A percentile compares a stretch with the other conserved stretches of the same genome.
These are phyloP conservation scores for Eumerus sabulonum DNA, from an alignment of 2,888 invertebrate species.

Conservation along the genomic window DNA sequence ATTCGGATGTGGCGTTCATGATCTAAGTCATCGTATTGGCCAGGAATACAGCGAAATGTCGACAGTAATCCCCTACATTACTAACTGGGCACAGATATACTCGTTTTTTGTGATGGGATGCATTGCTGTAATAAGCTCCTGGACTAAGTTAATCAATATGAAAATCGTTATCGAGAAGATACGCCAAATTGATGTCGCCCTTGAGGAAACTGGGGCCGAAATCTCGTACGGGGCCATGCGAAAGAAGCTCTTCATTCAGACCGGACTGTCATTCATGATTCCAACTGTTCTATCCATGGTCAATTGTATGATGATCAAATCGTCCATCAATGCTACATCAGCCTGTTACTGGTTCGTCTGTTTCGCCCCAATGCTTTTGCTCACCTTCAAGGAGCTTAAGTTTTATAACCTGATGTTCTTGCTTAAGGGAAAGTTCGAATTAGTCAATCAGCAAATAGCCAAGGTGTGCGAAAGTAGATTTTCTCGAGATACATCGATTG, in stretches of 20 bases:
- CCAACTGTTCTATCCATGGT: slow-evolving; percentile 72
- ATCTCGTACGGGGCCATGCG: slow-evolving; percentile 68
- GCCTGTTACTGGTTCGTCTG: slow-evolving; percentile 73
- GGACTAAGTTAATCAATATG: slow-evolving; percentile 69
- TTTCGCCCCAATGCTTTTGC: slow-evolving; percentile 71
- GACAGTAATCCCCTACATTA: slow-evolving; percentile 70
- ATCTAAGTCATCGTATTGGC: slow-evolving; percentile 53
- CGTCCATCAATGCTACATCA: slow-evolving; percentile 48
- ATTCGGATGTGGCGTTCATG: slow-evolving; percentile 66
- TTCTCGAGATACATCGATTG: slow-evolving; percentile 18
- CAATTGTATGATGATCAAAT: slow-evolving; percentile 72
- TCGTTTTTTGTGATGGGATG: slow-evolving; percentile 70
- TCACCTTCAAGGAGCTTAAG: slow-evolving; percentile 73
- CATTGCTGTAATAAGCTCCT: slow-evolving; percentile 70
- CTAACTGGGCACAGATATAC: slow-evolving; percentile 72
- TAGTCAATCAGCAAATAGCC: slow-evolving; percentile 67
- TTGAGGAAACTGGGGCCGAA: slow-evolving; percentile 60
- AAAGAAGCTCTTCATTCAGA: slow-evolving; percentile 68
- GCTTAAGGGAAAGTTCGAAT: slow-evolving; percentile 70
- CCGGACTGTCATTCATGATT: slow-evolving; percentile 67
- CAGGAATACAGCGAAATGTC: slow-evolving; percentile 51
- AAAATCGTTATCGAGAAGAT: slow-evolving; percentile 68
- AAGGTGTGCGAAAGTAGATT: slow-evolving; percentile 55
- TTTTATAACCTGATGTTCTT: slow-evolving; percentile 73
- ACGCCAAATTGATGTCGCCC: slow-evolving; percentile 69